Base-by-base conservation (phyloP, 2,797 vertebrate genomes). In the Acestrorhynchus altus region DNA sequence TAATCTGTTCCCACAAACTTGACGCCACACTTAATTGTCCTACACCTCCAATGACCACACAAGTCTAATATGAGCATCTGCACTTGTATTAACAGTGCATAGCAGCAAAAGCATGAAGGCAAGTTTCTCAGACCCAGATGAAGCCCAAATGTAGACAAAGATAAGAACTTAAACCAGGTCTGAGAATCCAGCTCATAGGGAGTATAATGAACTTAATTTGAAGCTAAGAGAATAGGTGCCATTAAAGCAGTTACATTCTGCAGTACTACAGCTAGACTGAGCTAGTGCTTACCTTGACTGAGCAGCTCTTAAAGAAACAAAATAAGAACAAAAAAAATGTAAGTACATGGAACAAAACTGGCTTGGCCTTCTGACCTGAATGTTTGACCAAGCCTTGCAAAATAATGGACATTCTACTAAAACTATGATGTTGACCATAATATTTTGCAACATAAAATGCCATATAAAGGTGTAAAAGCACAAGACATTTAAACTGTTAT, bases 291-390 rank as follows among this genome's bases (percentile, higher is more conserved):
- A 69, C 66, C 66, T 69, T 35, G 16, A 39, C 66, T 15, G 28
- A 35, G 47, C 24, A 68, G 66, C 47, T 69, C 66, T 69, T 69
- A 69, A 68, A 51, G 22, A 46, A 26, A 51, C 8, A 10, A 68
- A 68, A 39, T 28, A 40, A 49, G 51, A 47, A 51, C 15, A 39
- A 52, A 26, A 40, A 51, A 54, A 18, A 44, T 46, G 31, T 57
- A 47, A 12, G 20, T 13, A 20, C 15, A 47, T n/a, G n/a, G 2
- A 5, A 54, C 16, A 46, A 24, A 8, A 13, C 26, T 24, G 26
- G 12, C 4, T 7, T 4, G 26, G 40, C 7, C 35, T 20, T 46
- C 8, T 22, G n/a, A 26, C 24, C 28, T 57, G 26, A 12, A 28
- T 59, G 24, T 28, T 39, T n/a, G n/a, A n/a, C n/a, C n/a, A n/a